Evolutionary conservation across 2,888 invertebrate genomes (phyloP).

Genomic region (Phania funesta): DNA sequence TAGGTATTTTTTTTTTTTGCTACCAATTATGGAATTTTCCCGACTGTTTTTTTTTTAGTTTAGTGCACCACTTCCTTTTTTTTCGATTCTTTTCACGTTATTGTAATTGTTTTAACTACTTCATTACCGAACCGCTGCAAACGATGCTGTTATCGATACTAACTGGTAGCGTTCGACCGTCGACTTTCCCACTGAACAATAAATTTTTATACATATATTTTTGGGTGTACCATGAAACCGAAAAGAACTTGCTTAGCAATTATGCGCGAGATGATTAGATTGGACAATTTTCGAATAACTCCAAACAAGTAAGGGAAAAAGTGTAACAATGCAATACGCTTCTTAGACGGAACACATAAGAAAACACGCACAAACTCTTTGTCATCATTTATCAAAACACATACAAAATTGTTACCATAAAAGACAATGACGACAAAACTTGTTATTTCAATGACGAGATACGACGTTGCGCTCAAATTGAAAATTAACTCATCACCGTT

Average conservation of each 20-base stretch:
- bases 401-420: slow-evolving; percentile 10
- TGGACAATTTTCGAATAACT: background rate
- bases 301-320: slow-evolving; percentile 10
- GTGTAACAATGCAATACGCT: slow-evolving; percentile 12
- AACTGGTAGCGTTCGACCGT: slow-evolving; percentile 10
- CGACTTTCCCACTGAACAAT: background rate
- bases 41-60: slow-evolving; percentile 7
- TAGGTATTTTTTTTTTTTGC: slow-evolving; percentile 24
- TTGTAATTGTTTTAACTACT: background rate
- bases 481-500: slow-evolving; percentile 67
- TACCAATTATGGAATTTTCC: background rate
- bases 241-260: slow-evolving; percentile 8
- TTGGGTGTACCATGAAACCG: slow-evolving; percentile 32
- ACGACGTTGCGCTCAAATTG: slow-evolving; percentile 63
- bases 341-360: background rate
- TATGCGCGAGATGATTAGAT: slow-evolving; percentile 16
- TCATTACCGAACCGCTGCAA: slow-evolving; percentile 21
- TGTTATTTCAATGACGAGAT: slow-evolving; percentile 35
- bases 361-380: slow-evolving; percentile 6
- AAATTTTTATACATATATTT: background rate
- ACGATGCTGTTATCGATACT: slow-evolving; percentile 31
- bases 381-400: slow-evolving; percentile 8
- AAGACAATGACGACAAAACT: slow-evolving; percentile 30
- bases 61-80: slow-evolving; percentile 13
- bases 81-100: background rate